Percentiles rank a stretch among this genome's conserved stretches.
Evolutionary conservation across 2,797 vertebrate species (phyloP).

Genomic region (Scarus forsteni): DNA sequence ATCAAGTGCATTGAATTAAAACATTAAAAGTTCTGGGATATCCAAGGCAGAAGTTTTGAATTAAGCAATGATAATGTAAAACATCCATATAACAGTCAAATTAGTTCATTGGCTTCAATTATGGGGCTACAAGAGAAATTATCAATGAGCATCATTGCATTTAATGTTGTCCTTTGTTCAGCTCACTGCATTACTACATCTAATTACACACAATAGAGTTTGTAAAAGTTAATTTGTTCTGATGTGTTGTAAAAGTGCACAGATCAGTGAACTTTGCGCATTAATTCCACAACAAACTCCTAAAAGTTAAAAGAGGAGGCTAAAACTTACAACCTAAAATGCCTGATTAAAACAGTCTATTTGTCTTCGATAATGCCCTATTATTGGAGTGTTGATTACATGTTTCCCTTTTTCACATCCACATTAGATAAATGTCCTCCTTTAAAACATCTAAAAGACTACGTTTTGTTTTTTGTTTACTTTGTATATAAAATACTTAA

Average conservation of each 20-base stretch:
- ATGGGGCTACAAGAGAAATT: neutral
- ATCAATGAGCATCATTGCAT: constrained; percentile 11
- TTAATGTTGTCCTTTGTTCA: neutral
- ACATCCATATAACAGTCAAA: neutral
- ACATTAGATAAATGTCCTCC: no score
- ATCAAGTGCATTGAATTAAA: no score
- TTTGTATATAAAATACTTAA: neutral
- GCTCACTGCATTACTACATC: constrained; percentile 13
- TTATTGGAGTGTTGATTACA: neutral
- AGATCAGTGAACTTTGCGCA: constrained; percentile 1
- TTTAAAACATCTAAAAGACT: neutral
- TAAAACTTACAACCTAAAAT: neutral
- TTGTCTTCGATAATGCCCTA: no score
- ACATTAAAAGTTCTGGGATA: no score
- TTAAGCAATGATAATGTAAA: no score
- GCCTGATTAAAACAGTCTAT: neutral
- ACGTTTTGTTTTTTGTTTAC: neutral
- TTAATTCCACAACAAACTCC: neutral
- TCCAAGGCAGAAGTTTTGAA: no score
- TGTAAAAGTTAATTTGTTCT: constrained; percentile 14
- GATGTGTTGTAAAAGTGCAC: constrained; percentile 17
- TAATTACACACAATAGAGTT: constrained; percentile 23
- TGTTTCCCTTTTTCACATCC: neutral
- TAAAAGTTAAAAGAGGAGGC: constrained; percentile 2
- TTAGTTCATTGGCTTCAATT: neutral